Conservation (phyloP, 2,888 invertebrate genomes). For the Aphodius granarius region DNA sequence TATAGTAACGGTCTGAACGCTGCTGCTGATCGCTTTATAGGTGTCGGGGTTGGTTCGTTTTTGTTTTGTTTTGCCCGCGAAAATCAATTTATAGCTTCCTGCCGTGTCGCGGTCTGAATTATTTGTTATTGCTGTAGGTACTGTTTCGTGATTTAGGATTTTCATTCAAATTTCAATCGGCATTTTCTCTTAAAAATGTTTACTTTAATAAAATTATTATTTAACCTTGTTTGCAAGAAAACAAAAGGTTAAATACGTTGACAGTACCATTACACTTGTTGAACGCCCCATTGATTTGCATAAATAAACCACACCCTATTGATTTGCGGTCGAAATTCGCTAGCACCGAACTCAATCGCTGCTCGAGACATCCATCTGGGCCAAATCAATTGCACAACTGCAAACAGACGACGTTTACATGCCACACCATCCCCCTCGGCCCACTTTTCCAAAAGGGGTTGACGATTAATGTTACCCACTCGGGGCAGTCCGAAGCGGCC, state of each 20-base stretch:
- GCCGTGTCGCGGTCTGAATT: not conserved
- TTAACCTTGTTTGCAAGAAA: too few relatives aligned
- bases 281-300: not conserved
- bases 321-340: not conserved
- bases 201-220: too few relatives aligned
- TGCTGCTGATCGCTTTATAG: not conserved
- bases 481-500: constrained; percentile 3
- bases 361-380: not conserved
- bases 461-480: constrained; percentile 1
- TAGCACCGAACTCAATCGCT: not conserved
- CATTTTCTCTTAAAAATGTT: too few relatives aligned
- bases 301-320: not conserved
- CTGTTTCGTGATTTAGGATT: not conserved
- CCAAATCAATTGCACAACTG: not conserved
- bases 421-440: not conserved
- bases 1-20: not conserved
- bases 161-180: too few relatives aligned
- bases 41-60: not conserved
- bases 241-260: too few relatives aligned
- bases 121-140: too few relatives aligned
- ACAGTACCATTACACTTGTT: too few relatives aligned
- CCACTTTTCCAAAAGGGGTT: not conserved
- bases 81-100: not conserved
- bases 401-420: not conserved
- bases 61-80: not conserved